Evolutionary conservation across 1,140 invertebrate genomes (phyloP).

Genomic region (Heliconius himera): DNA sequence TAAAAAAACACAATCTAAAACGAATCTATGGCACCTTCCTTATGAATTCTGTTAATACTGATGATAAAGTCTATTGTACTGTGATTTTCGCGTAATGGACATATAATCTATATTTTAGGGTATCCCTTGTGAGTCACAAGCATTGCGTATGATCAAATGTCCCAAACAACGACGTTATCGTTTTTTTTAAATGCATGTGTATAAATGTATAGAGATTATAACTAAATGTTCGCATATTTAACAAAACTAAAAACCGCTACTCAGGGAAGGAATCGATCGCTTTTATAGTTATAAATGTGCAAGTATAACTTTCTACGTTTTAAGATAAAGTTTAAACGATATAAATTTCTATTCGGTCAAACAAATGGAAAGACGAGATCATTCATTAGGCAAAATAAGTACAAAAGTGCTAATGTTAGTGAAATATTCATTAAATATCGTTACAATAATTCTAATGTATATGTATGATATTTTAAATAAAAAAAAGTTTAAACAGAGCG

Average conservation of each 20-base stretch:
- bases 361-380: not conserved
- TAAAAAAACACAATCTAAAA: not conserved
- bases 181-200: not conserved
- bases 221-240: not conserved
- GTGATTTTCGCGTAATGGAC: not conserved
- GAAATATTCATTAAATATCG: not conserved
- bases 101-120: not conserved
- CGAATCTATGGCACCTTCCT: slow-evolving; percentile 24
- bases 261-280: not conserved
- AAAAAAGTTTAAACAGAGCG: not conserved
- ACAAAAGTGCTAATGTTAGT: not conserved
- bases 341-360: not conserved
- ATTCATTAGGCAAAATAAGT: slow-evolving; percentile 2
- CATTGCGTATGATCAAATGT: not conserved
- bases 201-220: not conserved
- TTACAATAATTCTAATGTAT: not conserved
- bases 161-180: not conserved
- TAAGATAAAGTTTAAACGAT: not conserved
- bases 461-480: not conserved
- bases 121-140: not conserved
- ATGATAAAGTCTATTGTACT: slow-evolving; percentile 26
- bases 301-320: not conserved
- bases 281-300: not conserved
- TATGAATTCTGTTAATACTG: slow-evolving; percentile 25
- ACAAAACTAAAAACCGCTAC: not conserved